Evolutionary conservation across 2,113 vertebrate species (phyloP).

Genomic region (Calidris pugnax): DNA sequence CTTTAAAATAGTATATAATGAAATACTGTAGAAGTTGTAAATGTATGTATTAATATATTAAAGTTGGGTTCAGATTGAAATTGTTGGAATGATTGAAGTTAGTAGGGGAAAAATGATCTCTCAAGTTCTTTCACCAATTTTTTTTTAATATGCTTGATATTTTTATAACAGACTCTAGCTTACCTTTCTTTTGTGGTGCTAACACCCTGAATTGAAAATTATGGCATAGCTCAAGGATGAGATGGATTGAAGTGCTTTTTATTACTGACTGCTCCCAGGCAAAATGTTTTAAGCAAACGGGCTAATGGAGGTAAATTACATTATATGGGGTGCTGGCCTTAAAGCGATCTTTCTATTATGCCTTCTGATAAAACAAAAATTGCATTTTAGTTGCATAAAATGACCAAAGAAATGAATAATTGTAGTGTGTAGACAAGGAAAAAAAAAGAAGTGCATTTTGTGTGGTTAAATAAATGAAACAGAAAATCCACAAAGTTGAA

Average conservation of each 20-base stretch:
- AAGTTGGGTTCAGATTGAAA: not conserved
- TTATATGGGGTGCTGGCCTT: constrained; percentile 48
- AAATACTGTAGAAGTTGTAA: not conserved
- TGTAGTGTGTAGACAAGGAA: not conserved
- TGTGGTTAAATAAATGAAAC: not conserved
- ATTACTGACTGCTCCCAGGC: constrained; percentile 50
- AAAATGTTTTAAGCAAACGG: constrained; percentile 66
- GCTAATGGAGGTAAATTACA: constrained; percentile 65
- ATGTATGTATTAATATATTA: not conserved
- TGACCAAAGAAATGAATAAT: constrained; percentile 41
- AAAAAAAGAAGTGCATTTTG: not conserved
- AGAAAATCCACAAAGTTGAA: not conserved
- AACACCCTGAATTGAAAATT: constrained; percentile 50
- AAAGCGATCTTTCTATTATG: constrained; percentile 54
- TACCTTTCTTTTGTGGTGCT: not conserved
- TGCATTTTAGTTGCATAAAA: constrained; percentile 45
- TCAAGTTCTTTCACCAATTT: not conserved
- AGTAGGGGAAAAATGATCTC: not conserved
- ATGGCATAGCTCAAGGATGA: constrained; percentile 35
- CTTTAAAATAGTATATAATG: not conserved
- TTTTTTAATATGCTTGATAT: not conserved
- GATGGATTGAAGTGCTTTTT: constrained; percentile 59
- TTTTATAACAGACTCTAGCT: constrained; percentile 46
- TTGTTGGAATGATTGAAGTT: not conserved
- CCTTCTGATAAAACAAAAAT: constrained; percentile 59